These are phyloP conservation scores for Sinhomidia bicolor DNA, from an alignment of 2,888 invertebrate genomes.

Conservation along the genomic window DNA sequence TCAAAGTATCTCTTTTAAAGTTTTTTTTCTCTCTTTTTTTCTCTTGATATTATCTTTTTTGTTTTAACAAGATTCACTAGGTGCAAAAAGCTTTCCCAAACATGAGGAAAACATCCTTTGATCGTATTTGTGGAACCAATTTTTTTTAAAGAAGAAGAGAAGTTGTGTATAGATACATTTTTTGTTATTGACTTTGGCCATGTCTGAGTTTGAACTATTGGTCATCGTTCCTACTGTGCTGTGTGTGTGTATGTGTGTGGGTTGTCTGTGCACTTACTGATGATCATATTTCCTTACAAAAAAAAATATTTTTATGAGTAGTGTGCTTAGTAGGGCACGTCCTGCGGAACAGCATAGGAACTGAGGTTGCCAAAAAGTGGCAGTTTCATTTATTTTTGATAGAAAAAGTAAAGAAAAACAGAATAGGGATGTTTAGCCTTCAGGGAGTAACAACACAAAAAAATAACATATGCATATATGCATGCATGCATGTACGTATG, in stretches of 20 bases:
- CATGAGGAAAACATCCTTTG: not conserved
- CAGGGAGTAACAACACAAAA: conserved; percentile 5
- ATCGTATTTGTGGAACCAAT: not conserved
- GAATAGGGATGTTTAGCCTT: conserved; percentile 15
- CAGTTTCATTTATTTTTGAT: conserved; percentile 34
- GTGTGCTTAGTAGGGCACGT: not conserved
- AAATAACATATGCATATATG: no score
- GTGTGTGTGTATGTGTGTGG: no score
- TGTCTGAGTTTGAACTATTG: not conserved
- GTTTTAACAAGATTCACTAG: no score
- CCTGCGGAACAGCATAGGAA: not conserved
- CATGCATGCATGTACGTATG: not conserved
- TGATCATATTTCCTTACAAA: not conserved
- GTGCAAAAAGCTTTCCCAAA: not conserved
- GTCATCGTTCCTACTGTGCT: not conserved
- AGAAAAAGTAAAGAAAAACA: conserved; percentile 28
- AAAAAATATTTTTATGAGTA: no score
- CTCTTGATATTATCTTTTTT: no score
- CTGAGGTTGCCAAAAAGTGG: conserved; percentile 40
- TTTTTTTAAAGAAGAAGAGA: no score
- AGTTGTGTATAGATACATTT: not conserved
- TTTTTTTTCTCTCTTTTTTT: no score
- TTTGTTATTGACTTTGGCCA: not conserved
- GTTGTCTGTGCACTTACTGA: not conserved
- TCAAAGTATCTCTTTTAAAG: no score